Evolutionary conservation across 2,113 vertebrate genomes (phyloP), one percentile per base, ranked within the genome.

Genomic region (Hippopotamus amphibius): DNA sequence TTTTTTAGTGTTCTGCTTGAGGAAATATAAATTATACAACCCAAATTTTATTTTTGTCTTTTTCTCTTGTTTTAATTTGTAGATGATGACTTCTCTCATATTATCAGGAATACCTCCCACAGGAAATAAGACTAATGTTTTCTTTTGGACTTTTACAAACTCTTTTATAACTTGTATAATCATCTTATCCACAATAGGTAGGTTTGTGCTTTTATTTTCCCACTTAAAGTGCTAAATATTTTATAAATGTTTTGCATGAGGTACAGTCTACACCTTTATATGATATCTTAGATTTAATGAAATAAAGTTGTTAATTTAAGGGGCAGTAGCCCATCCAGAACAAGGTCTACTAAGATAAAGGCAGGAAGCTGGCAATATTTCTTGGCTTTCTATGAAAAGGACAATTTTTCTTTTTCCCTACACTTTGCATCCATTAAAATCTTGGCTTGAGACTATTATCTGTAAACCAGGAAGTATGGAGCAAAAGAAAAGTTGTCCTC

Each of bases 41-140:
- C n/a, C 43, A 43, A 24, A 41, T 5, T 72, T 80, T 63, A 48
- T n/a, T 79, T 79, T 41, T 88, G 24, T 41, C 88, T 41, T 68
- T 95, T 26, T 65, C 37, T 87, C 21, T 81, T 65, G 7, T 81
- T 89, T 96, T 83, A 37, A 85, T 85, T 90, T 79, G 22, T 85
- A 96, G 69, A 30, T 30, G 41, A 89, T 84, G 79, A 22, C 43
- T 5, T 66, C 48, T 83, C 50, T 92, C 8, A 79, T 93, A 63
- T 13, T 63, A 61, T 37, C 81, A 71, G 91, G 91, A 93, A 85
- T 90, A 71, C 17, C 28, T 77, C 71, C 80, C n/a, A 14, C 7
- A 53, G 74, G 74, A 91, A 90, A 96, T 72, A 43, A 65, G 11
- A 96, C 57, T 46, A 57, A 15, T 74, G 74, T 43, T 81, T 13